phyloP scores from a whole-genome alignment of 2,888 invertebrate species.

The Branchipolynoe longqiensis region DNA sequence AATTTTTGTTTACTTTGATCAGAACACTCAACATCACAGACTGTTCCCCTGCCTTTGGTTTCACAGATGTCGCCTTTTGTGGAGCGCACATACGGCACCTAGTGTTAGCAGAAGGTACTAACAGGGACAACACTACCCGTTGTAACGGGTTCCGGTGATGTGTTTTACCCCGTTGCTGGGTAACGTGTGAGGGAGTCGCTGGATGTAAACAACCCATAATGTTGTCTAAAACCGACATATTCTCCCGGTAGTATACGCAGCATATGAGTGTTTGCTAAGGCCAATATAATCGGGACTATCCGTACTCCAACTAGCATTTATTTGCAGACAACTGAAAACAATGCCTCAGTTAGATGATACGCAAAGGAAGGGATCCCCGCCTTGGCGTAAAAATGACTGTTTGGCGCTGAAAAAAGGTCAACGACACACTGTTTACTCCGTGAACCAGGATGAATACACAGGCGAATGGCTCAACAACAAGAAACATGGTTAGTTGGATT shows the following conservation, averaged over 20 bases:
- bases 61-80: no score
- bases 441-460: conserved; percentile 81
- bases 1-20: no score
- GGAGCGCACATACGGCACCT: no score
- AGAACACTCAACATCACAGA: no score
- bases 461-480: conserved; percentile 82
- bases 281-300: neutral
- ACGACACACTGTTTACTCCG: conserved; percentile 81
- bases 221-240: neutral
- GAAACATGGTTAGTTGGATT: conserved; percentile 81
- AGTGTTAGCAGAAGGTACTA: no score
- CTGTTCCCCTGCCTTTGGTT: no score
- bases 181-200: neutral
- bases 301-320: neutral
- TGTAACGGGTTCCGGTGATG: neutral
- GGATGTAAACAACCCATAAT: neutral
- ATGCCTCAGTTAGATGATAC: conserved; percentile 69
- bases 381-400: conserved; percentile 81
- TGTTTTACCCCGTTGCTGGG: conserved; percentile 37
- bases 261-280: neutral
- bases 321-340: conserved; percentile 19
- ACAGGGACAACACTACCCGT: no score
- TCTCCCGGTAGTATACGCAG: neutral
- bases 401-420: conserved; percentile 81
- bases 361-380: conserved; percentile 72